A percentile compares a stretch with the other conserved stretches of the same genome.
phyloP scores from a whole-genome alignment of 2,888 invertebrate species.

The Heteromurus nitidus region DNA sequence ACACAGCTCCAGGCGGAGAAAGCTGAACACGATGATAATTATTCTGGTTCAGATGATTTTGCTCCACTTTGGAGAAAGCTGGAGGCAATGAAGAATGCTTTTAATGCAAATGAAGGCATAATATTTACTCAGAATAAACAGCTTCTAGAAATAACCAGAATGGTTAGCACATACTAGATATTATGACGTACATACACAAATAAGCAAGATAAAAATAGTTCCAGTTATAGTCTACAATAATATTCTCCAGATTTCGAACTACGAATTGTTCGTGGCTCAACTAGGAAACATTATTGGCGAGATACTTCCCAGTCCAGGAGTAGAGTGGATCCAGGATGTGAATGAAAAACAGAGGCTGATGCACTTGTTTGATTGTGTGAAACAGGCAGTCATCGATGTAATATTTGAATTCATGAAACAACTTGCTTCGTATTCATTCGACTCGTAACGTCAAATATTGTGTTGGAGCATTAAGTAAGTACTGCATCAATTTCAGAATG shows the following conservation, averaged over 20 bases:
- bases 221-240: neutral
- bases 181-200: too few species aligned
- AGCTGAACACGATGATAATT: neutral
- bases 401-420: too few species aligned
- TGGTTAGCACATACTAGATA: neutral
- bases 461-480: too few species aligned
- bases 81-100: constrained; percentile 32
- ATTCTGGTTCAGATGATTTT: constrained; percentile 2
- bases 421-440: too few species aligned
- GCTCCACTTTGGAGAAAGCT: constrained; percentile 8
- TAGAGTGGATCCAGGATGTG: too few species aligned
- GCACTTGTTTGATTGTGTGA: constrained; percentile 41
- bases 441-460: too few species aligned
- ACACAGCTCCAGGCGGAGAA: neutral
- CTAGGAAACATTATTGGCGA: constrained; percentile 8
- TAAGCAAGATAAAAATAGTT: neutral
- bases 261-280: constrained; percentile 16
- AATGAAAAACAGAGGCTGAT: constrained; percentile 21
- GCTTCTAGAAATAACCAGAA: constrained; percentile 1
- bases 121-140: constrained; percentile 29
- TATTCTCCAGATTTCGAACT: constrained; percentile 19
- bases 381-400: constrained; percentile 48
- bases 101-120: constrained; percentile 22
- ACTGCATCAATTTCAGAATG: constrained; percentile 28
- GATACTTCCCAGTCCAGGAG: constrained; percentile 1